Evolutionary conservation across 1,140 invertebrate species (phyloP), one percentile per base, ranked within the genome.

Genomic region (Euura lappo): DNA sequence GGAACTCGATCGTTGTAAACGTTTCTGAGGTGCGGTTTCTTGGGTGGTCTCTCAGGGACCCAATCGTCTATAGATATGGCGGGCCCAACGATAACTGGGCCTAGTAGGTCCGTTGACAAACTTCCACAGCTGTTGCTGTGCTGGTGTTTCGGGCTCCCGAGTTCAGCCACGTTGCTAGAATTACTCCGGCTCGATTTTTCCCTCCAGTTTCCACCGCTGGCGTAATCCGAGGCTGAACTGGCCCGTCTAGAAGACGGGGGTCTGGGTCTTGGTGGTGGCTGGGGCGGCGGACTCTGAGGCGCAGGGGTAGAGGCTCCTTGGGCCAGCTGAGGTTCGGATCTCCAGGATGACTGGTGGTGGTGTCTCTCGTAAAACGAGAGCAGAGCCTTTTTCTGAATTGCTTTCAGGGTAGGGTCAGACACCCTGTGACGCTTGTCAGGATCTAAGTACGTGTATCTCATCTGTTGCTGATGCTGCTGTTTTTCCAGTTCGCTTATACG

Each of bases 351-450:
- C n/a, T 85, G 88, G 71, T 89, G 87, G 69, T 92, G 91, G 78
- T 96, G 94, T 47, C 94, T 89, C 79, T 96, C 94, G 83, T 96
- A 96, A 75, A 95, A 97, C 1, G 94, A 95, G 44, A 96, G 86
- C 2, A 97, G 85, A 0, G 95, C 95, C 80, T 96, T 94, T 84
- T 97, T 96, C 79, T 96, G 95, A 45, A 96, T 93, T 0, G 94
- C 94, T 84, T 96, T 97, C 1, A 97, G 81, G 0, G 95, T 94
- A 3, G 93, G 91, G 81, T 95, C 94, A 1, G 93, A 91, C 42
- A 94, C 90, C 75, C 90, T 89, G 76, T 93, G 92, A 69, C 91
- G 93, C 82, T 95, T 95, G n/a, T 92, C 92, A 0, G 93, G 93
- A 79, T 95, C 93, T 64, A 94, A 83, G 80, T 93, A 94, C 5